phyloP scores from a whole-genome alignment of 2,797 vertebrate genomes.

The Apodemus agrarius region DNA sequence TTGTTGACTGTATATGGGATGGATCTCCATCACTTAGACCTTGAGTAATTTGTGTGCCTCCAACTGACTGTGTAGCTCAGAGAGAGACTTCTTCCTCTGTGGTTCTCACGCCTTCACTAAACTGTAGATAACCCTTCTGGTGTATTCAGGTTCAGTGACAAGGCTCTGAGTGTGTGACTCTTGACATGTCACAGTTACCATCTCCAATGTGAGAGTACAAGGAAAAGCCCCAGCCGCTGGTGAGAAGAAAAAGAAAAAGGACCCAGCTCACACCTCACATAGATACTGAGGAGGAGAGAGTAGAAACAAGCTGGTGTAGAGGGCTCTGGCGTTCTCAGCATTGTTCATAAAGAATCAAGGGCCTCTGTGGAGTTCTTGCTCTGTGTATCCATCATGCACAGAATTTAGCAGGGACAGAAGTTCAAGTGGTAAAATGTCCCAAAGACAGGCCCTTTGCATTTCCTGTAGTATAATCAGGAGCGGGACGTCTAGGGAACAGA shows the following conservation, averaged over 20 bases:
- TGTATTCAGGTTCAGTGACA: neutral
- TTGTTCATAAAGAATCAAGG: slow-evolving; percentile 11
- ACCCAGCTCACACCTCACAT: neutral
- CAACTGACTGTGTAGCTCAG: neutral
- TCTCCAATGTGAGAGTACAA: rapidly evolving
- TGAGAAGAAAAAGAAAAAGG: slow-evolving; percentile 26
- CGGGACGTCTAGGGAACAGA: neutral
- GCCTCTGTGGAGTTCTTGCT: neutral
- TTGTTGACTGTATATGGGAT: no score
- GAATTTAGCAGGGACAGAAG: neutral
- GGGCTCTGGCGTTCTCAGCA: neutral
- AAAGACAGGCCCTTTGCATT: neutral
- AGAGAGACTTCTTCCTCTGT: neutral
- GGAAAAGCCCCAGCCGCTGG: neutral
- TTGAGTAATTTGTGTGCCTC: neutral
- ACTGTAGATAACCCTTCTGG: neutral
- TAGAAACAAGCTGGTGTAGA: neutral
- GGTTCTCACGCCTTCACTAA: neutral
- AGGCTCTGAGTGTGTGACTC: neutral
- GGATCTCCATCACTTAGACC: neutral
- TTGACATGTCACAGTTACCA: no score
- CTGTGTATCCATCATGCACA: neutral
- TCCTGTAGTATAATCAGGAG: neutral
- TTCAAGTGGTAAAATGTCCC: neutral
- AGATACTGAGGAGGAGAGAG: neutral